Base-by-base conservation (phyloP, 2,797 vertebrate species). In the Megaceryle alcyon region DNA sequence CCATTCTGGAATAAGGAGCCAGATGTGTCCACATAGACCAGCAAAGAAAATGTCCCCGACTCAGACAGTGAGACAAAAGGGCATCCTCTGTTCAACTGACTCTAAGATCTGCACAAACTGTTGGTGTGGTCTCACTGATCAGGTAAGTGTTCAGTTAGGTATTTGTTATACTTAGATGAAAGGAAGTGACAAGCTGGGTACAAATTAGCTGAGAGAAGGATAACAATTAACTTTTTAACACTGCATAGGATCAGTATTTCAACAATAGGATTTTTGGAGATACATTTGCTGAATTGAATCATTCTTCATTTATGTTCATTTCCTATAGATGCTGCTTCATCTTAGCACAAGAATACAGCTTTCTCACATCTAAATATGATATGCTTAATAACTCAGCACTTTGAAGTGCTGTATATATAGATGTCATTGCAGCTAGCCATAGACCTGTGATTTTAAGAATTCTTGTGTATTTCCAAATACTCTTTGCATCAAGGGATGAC, bases 61-160 rank as follows among this genome's bases (percentile, higher is more conserved):
- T n/a, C 25, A 60, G 59, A 28, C 16, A 54, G 15, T 31, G 53
- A 46, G 37, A 25, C 0, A 2, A 23, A 0, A 2, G n/a, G 18
- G 53, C 20, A 20, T 25, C 13, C 13, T 59, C 48, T 46, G 1
- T 35, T 56, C n/a, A 71, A 72, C 23, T 6, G 2, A 3, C 64
- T 57, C 22, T 29, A 23, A 54, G 56, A 75, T 19, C 51, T 23
- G 28, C 33, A 51, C 25, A 56, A 61, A 54, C 3, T 35, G 1
- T 16, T 29, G 22, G 14, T 21, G 41, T 0, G 1, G 70, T 68
- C 35, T 82, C 25, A 31, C 37, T 73, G 63, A 66, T 13, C 35
- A 51, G 11, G 8, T 54, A 63, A 71, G 19, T 35, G 21, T 31
- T 72, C 61, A 43, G 37, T 12, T 46, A 46, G 46, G 2, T 51